Base-by-base conservation (phyloP, 2,113 vertebrate genomes). In the Archocentrus centrarchus region DNA sequence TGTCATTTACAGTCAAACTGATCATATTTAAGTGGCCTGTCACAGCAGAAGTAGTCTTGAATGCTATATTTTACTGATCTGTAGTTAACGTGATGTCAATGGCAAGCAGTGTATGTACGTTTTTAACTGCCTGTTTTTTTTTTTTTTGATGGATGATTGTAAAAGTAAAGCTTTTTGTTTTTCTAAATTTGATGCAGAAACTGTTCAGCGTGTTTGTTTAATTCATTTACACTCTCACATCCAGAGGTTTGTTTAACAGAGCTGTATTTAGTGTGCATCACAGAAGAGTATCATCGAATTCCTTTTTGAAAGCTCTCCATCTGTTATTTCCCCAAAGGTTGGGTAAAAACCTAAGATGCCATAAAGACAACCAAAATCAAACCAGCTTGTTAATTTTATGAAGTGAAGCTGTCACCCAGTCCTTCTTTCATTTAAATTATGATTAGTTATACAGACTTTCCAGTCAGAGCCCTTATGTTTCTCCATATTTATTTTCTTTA, bases 11-110 rank as follows among this genome's bases (percentile, higher is more conserved):
- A 47, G 58, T 79, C 75, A 62, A 22, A 15, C 32, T 81, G 59
- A 84, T 88, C 27, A 13, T 76, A 32, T 66, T 59, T 73, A 58
- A 89, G 55, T 50, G 39, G 59, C 32, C 75, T 77, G 85, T 92
- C 90, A 83, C 3, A 61, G 68, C 55, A 53, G 13, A 59, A 20
- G 8, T 73, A 60, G 15, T 75, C 55, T 70, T 44, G 7, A 53
- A 57, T 59, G 53, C 84, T 75, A 64, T 39, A 8, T 18, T 85
- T 35, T 39, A 35, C 50, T 39, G 24, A 32, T 27, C 11, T 50
- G 13, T 20, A 20, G 20, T 79, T 35, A 63, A 78, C 30, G 18
- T 37, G n/a, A 8, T 68, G 47, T 77, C 30, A 44, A n/a, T 77
- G 32, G 8, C 3, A 18, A 60, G 7, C 58, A 37, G 53, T 11